A percentile compares a stretch with the other conserved stretches of the same genome.
These are phyloP conservation scores for Mobula hypostoma DNA, from an alignment of 2,113 vertebrate species.

Conservation along the genomic window DNA sequence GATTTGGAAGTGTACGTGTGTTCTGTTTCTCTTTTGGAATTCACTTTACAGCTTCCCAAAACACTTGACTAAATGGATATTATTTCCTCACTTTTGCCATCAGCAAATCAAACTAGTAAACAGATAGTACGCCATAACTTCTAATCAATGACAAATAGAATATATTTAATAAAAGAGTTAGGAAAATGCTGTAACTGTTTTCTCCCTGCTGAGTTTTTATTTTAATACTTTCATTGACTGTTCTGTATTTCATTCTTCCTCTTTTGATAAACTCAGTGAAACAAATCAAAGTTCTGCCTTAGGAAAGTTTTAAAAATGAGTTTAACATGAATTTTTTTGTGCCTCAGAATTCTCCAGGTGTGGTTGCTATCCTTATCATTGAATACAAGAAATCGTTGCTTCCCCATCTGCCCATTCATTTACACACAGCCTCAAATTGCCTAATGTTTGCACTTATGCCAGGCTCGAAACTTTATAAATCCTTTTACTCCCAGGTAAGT, in stretches of 20 bases:
- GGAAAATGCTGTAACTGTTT: too few relatives aligned
- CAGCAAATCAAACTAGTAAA: not conserved
- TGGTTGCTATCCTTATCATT: slow-evolving; percentile 73
- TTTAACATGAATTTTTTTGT: slow-evolving; percentile 19
- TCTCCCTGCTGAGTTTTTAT: not conserved
- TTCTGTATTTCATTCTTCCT: not conserved
- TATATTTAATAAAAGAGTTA: not conserved
- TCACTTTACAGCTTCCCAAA: too few relatives aligned
- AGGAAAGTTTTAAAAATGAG: too few relatives aligned
- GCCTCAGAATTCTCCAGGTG: slow-evolving; percentile 67
- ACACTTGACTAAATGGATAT: too few relatives aligned
- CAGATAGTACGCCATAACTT: not conserved
- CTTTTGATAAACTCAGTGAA: not conserved
- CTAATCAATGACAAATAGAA: not conserved
- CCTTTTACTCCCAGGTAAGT: slow-evolving; percentile 81
- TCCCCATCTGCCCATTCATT: slow-evolving; percentile 73
- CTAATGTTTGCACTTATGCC: slow-evolving; percentile 78
- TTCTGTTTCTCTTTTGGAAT: too few relatives aligned
- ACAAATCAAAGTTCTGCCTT: not conserved
- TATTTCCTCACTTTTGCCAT: too few relatives aligned
- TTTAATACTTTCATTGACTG: not conserved
- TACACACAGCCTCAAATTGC: slow-evolving; percentile 62
- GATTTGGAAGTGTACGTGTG: too few relatives aligned
- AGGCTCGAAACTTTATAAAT: slow-evolving; percentile 74
- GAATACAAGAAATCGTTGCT: slow-evolving; percentile 68